Evolutionary conservation across 2,888 invertebrate genomes (phyloP).

Genomic region (Drosophila affinis): DNA sequence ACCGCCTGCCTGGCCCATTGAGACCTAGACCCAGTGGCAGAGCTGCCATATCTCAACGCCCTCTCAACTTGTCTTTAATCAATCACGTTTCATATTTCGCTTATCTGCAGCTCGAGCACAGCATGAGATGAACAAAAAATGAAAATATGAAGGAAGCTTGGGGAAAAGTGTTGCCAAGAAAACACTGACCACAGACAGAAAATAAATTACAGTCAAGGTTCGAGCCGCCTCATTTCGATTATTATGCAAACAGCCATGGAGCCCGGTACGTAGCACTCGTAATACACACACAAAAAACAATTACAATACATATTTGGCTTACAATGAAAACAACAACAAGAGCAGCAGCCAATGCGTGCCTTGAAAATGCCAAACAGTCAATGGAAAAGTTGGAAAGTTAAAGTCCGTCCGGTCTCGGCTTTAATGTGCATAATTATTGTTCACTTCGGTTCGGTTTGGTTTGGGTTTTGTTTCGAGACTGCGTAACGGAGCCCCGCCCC

Average conservation of each 20-base stretch:
- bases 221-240: constrained; percentile 35
- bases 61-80: constrained; percentile 34
- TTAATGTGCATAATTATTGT: constrained; percentile 68
- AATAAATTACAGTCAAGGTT: constrained; percentile 17
- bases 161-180: constrained; percentile 29
- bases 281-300: constrained; percentile 20
- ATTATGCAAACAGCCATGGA: constrained; percentile 62
- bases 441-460: constrained; percentile 2
- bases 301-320: constrained; percentile 49
- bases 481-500: constrained; percentile 49
- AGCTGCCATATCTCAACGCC: constrained; percentile 23
- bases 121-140: constrained; percentile 7
- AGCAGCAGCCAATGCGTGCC: constrained; percentile 61
- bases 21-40: constrained; percentile 2
- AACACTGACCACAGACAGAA: constrained; percentile 53
- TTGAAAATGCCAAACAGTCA: constrained; percentile 56
- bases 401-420: constrained; percentile 17
- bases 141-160: constrained; percentile 5
- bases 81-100: constrained; percentile 48
- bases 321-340: constrained; percentile 43
- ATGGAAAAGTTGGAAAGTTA: constrained; percentile 64
- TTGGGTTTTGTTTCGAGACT: constrained; percentile 39
- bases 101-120: constrained; percentile 28
- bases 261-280: not conserved
- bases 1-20: not conserved